These are phyloP conservation scores for Trichosurus vulpecula DNA, from an alignment of 2,797 vertebrate species.

Conservation along the genomic window DNA sequence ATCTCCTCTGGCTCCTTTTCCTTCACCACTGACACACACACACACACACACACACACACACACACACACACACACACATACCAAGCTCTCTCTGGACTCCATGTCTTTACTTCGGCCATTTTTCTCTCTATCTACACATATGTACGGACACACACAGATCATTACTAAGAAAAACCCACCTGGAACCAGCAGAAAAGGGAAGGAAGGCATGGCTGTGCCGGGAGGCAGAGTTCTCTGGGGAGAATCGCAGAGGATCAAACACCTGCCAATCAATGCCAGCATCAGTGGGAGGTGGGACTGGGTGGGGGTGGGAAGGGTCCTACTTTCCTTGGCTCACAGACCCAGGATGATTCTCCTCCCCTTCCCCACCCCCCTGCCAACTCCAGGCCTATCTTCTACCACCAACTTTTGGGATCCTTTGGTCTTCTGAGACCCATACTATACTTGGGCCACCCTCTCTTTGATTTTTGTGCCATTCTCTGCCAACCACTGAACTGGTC, in stretches of 20 bases:
- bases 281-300: background rate
- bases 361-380: background rate
- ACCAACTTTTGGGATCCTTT: background rate
- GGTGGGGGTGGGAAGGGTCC: no score
- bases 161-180: conserved; percentile 81
- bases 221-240: conserved; percentile 87
- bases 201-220: conserved; percentile 90
- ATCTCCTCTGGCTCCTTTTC: background rate
- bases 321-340: no score
- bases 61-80: rapidly evolving
- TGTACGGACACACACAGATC: conserved; percentile 37
- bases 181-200: conserved; percentile 91
- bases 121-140: background rate
- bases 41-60: background rate
- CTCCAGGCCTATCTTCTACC: background rate
- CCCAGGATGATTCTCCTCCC: background rate
- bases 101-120: background rate
- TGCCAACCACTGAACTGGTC: background rate
- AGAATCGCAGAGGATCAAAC: conserved; percentile 91
- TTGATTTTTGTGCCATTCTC: background rate
- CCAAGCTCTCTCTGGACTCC: background rate
- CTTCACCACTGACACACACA: background rate
- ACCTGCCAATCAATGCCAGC: conserved; percentile 80
- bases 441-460: background rate
- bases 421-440: background rate